Base-by-base conservation (phyloP, 2,797 vertebrate genomes). In the Acipenser oxyrinchus region DNA sequence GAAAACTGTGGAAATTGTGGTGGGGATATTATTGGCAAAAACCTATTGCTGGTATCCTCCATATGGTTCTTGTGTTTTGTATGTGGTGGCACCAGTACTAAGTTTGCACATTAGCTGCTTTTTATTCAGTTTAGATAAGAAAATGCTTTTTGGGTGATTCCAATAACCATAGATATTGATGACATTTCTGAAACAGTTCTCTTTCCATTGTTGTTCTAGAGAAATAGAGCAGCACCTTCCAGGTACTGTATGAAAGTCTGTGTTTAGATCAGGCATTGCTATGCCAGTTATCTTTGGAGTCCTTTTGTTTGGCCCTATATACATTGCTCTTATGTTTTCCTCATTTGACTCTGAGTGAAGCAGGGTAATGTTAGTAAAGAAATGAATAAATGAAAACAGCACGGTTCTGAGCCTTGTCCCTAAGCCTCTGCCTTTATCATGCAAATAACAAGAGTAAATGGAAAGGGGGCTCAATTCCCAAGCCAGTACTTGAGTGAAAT, bases 391-490 rank as follows among this genome's bases (percentile, higher is more conserved):
- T 80, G 81, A 84, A 83, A 81, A 77, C 81, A 78, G 79, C 82
- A 78, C 78, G 83, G 81, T 81, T 82, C 81, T 78, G 77, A 77
- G 74, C 75, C 75, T 79, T 77, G 79, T 81, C 75, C 79, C 80
- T 78, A 70, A 77, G 81, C 80, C 82, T 83, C 83, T 82, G 88
- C 91, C 85, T 94, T 95, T 93, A 92, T 94, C 90, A 95, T 94
- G 92, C 91, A 95, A 95, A 95, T 94, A 91, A 89, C 86, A 86
- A 91, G 84, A 88, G 83, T 89, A 89, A 91, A 90, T 82, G 23
- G 23, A 37, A 37, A 37, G 72, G 78, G 73, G 82, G 78, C 77
- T 81, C 88, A 92, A 94, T 90, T 93, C 93, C 91, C 92, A 77
- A 83, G 89, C 80, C 86, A 68, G 85, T 88, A 85, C 87, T 93